Evolutionary conservation across 2,888 invertebrate genomes (phyloP).

Genomic region (Calameuta pallipes): DNA sequence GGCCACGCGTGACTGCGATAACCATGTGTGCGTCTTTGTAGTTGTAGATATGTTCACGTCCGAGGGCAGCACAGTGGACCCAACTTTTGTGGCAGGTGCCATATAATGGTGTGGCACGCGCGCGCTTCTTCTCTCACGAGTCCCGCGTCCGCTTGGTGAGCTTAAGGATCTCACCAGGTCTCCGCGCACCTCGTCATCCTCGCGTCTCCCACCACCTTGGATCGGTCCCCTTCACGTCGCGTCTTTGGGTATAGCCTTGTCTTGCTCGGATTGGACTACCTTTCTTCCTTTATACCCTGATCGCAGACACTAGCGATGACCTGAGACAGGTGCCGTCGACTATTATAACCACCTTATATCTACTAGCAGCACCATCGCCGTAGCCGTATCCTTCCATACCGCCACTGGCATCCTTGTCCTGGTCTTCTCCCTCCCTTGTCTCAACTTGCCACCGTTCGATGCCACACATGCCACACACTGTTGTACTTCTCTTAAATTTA

Average conservation of each 20-base stretch:
- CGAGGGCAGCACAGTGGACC: slow-evolving; percentile 6
- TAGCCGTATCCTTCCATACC: slow-evolving; percentile 7
- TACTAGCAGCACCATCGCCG: slow-evolving; percentile 29
- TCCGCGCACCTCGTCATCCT: background rate
- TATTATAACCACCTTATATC: slow-evolving; percentile 48
- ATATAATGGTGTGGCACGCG: slow-evolving; percentile 50
- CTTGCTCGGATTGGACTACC: slow-evolving; percentile 13
- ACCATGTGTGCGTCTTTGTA: background rate
- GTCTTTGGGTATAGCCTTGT: background rate
- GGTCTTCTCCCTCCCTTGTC: background rate
- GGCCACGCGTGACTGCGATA: background rate
- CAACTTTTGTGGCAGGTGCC: slow-evolving; percentile 51
- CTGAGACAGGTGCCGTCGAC: slow-evolving; percentile 46
- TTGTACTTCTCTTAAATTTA: slow-evolving; percentile 38
- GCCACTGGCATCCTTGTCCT: background rate
- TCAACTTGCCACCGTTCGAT: background rate
- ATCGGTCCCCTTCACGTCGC: background rate
- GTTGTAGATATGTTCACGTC: background rate
- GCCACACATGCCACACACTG: slow-evolving; percentile 44
- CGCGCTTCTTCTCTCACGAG: slow-evolving; percentile 29
- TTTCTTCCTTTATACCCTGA: slow-evolving; percentile 30
- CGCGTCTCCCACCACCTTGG: background rate
- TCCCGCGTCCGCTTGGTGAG: background rate
- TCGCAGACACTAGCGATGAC: slow-evolving; percentile 35
- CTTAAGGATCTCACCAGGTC: background rate